These are phyloP conservation scores for Prosapia bicincta DNA, from an alignment of 2,888 invertebrate species.

Conservation along the genomic window DNA sequence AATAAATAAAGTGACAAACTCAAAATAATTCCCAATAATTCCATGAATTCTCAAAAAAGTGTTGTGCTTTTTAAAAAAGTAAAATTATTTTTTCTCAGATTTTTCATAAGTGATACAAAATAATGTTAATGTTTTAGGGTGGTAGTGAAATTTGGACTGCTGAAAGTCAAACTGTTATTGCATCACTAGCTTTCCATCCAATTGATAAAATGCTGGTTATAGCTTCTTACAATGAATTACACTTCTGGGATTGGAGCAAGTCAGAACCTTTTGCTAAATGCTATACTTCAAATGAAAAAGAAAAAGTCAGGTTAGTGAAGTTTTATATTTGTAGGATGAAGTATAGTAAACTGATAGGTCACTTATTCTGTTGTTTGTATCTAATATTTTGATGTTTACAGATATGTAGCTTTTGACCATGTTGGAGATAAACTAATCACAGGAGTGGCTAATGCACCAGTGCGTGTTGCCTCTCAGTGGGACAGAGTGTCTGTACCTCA, in stretches of 20 bases:
- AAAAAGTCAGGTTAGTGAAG: slow-evolving; percentile 85
- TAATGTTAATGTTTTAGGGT: slow-evolving; percentile 58
- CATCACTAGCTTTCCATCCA: slow-evolving; percentile 86
- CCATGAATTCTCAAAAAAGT: no score
- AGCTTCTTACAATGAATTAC: slow-evolving; percentile 77
- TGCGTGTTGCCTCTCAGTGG: slow-evolving; percentile 49
- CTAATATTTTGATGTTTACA: slow-evolving; percentile 15
- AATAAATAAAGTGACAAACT: no score
- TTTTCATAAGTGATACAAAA: neutral
- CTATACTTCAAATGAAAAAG: slow-evolving; percentile 69
- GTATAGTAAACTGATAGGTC: no score
- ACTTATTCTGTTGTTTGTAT: slow-evolving; percentile 6
- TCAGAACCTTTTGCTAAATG: slow-evolving; percentile 71
- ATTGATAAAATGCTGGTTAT: slow-evolving; percentile 77
- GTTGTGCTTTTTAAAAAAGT: no score
- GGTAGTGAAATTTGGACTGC: slow-evolving; percentile 82
- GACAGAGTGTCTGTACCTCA: slow-evolving; percentile 45
- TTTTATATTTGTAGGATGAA: no score
- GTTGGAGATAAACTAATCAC: slow-evolving; percentile 78
- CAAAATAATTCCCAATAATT: no score
- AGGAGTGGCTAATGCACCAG: slow-evolving; percentile 67
- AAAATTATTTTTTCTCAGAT: no score
- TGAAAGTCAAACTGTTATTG: slow-evolving; percentile 69
- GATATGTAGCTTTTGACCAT: slow-evolving; percentile 81
- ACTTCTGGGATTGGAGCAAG: slow-evolving; percentile 88